Evolutionary conservation across 2,888 invertebrate genomes (phyloP).

Genomic region (Petrolisthes cinctipes): DNA sequence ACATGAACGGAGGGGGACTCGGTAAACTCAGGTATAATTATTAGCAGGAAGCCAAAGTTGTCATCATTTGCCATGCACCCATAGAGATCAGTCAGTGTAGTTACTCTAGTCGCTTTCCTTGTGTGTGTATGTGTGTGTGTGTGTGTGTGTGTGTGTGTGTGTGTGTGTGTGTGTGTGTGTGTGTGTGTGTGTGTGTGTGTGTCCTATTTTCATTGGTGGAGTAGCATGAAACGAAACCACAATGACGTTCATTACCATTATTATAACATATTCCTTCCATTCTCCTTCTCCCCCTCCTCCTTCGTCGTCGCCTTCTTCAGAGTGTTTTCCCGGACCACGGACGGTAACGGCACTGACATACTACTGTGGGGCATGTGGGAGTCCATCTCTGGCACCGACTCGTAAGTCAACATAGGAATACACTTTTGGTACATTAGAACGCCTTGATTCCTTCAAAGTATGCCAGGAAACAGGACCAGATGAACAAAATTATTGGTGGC

Average conservation of each 20-base stretch:
- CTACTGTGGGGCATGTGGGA: not conserved
- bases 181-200: slow-evolving; percentile 15
- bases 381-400: slow-evolving; percentile 13
- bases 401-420: not conserved
- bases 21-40: slow-evolving; percentile 45
- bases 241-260: not conserved
- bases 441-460: no score
- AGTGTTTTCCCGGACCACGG: not conserved
- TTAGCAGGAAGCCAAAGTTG: not conserved
- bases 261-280: not conserved
- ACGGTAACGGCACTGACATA: not conserved
- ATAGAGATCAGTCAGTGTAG: not conserved
- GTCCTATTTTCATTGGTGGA: no score
- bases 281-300: not conserved
- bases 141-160: slow-evolving; percentile 12
- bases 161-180: slow-evolving; percentile 23
- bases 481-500: no score
- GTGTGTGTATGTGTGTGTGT: slow-evolving; percentile 3
- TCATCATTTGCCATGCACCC: not conserved
- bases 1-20: slow-evolving; percentile 63
- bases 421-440: no score
- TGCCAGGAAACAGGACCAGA: no score
- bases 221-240: no score
- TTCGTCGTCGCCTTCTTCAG: not conserved
- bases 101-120: not conserved